Percentiles rank a stretch among this genome's conserved stretches.
These are phyloP conservation scores for Cricetomys ansorgei DNA, from an alignment of 2,113 vertebrate species.

Conservation along the genomic window DNA sequence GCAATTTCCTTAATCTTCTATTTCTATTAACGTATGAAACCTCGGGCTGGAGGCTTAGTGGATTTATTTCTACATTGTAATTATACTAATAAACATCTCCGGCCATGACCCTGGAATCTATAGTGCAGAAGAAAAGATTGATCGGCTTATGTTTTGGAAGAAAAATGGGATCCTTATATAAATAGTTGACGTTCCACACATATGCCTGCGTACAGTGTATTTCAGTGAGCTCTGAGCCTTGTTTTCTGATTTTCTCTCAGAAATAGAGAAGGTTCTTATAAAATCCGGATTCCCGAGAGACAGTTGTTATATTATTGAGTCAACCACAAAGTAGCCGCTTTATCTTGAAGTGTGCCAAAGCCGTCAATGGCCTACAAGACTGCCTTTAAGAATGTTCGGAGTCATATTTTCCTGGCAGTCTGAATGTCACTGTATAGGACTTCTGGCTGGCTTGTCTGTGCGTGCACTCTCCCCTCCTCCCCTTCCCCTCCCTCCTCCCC, in stretches of 20 bases:
- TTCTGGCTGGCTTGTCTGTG: slow-evolving; percentile 23
- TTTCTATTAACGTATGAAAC: slow-evolving; percentile 71
- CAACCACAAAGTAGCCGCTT: slow-evolving; percentile 83
- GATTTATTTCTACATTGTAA: slow-evolving; percentile 84
- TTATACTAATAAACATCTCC: slow-evolving; percentile 86
- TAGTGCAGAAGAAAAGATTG: slow-evolving; percentile 83
- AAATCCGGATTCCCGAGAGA: slow-evolving; percentile 82
- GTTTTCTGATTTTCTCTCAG: slow-evolving; percentile 79
- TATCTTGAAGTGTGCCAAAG: slow-evolving; percentile 82
- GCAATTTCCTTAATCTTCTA: slow-evolving; percentile 72
- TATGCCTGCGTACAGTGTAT: slow-evolving; percentile 73
- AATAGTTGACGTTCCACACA: slow-evolving; percentile 79
- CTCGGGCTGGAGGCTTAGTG: slow-evolving; percentile 82
- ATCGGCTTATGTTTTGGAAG: slow-evolving; percentile 84
- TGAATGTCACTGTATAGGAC: slow-evolving; percentile 68
- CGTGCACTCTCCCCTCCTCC: too few species aligned
- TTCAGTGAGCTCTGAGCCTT: slow-evolving; percentile 80
- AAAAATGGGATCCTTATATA: slow-evolving; percentile 82
- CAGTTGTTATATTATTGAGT: slow-evolving; percentile 82
- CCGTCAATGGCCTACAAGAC: slow-evolving; percentile 84
- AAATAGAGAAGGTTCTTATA: slow-evolving; percentile 76
- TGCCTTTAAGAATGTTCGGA: slow-evolving; percentile 81
- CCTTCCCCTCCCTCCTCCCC: slow-evolving; percentile 48
- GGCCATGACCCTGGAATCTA: slow-evolving; percentile 86
- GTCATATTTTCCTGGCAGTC: slow-evolving; percentile 66